Evolutionary conservation across 2,888 invertebrate genomes (phyloP).

Genomic region (Mythimna albipuncta): DNA sequence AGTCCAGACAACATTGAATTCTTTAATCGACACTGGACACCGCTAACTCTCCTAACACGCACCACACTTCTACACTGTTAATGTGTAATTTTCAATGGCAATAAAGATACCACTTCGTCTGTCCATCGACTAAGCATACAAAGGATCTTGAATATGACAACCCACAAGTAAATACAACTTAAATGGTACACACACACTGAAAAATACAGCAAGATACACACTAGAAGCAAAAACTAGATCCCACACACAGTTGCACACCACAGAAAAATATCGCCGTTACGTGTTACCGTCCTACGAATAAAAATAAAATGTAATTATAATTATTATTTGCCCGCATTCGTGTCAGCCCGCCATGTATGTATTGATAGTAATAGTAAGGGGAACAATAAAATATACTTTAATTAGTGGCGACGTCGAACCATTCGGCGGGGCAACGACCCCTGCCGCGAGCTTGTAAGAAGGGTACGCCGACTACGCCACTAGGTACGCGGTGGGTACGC

Average conservation of each 20-base stretch:
- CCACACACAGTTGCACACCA: conserved; percentile 29
- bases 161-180: conserved; percentile 39
- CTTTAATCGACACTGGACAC: background rate
- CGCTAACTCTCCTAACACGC: background rate
- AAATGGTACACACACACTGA: conserved; percentile 43
- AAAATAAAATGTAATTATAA: conserved; percentile 88
- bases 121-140: conserved; percentile 12
- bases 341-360: conserved; percentile 80
- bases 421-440: conserved; percentile 72
- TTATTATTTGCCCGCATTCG: conserved; percentile 90
- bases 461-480: conserved; percentile 56
- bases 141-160: conserved; percentile 45
- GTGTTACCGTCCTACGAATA: conserved; percentile 66
- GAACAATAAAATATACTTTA: conserved; percentile 90
- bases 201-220: conserved; percentile 30
- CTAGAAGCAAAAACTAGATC: conserved; percentile 22
- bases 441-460: conserved; percentile 58
- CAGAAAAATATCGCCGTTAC: conserved; percentile 8
- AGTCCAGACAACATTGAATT: background rate
- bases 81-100: conserved; percentile 6
- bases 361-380: conserved; percentile 85
- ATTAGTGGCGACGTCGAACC: conserved; percentile 78
- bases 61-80: conserved; percentile 5
- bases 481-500: conserved; percentile 60
- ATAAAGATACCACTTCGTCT: conserved; percentile 17